These are phyloP conservation scores for Arctocebus calabarensis DNA, from an alignment of 2,797 vertebrate genomes.

Conservation along the genomic window DNA sequence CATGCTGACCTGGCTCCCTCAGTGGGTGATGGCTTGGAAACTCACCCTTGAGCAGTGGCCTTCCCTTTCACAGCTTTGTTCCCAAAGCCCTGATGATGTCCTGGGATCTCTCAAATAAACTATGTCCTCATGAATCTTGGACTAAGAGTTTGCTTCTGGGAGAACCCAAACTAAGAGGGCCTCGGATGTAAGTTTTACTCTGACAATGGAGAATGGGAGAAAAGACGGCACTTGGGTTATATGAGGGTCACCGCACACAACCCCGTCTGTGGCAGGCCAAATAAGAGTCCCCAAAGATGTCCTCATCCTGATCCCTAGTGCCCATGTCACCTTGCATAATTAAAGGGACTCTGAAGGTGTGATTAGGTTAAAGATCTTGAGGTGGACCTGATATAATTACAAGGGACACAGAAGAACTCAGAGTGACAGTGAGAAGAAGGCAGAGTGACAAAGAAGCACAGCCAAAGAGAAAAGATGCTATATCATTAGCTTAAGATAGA, in stretches of 20 bases:
- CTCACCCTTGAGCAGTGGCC: rapidly evolving
- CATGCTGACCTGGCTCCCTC: too few species aligned
- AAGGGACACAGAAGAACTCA: background rate
- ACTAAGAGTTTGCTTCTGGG: background rate
- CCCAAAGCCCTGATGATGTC: background rate
- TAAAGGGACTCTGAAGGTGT: background rate
- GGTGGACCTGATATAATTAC: background rate
- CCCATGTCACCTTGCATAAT: background rate
- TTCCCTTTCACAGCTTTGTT: background rate
- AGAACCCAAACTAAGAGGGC: background rate
- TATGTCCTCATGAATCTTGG: background rate
- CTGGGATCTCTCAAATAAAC: background rate
- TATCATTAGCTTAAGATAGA: background rate
- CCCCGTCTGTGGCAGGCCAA: background rate
- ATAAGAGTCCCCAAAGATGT: background rate
- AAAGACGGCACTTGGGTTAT: background rate
- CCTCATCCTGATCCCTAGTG: background rate
- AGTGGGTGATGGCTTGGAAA: background rate
- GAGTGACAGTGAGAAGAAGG: background rate
- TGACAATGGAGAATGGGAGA: background rate
- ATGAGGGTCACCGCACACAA: rapidly evolving
- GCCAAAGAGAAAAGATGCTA: background rate
- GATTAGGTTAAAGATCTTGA: background rate
- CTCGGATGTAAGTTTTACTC: background rate
- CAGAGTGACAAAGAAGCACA: background rate